A percentile compares a stretch with the other conserved stretches of the same genome.
phyloP scores from a whole-genome alignment of 2,888 invertebrate species.

The Kryphioiulus occultus region DNA sequence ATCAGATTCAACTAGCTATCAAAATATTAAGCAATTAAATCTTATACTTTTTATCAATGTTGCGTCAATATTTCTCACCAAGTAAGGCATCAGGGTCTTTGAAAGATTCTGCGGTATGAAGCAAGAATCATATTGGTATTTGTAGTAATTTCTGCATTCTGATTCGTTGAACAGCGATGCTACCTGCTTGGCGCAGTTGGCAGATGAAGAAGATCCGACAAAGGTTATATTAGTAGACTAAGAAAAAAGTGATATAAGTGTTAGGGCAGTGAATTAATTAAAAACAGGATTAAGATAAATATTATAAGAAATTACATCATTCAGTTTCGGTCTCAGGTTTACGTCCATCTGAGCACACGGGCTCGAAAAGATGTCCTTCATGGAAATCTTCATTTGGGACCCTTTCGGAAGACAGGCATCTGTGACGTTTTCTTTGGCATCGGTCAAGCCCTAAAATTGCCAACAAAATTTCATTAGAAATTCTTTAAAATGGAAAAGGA shows the following conservation, averaged over 20 bases:
- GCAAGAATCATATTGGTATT: constrained; percentile 16
- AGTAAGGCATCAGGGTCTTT: constrained; percentile 55
- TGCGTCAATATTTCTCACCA: constrained; percentile 59
- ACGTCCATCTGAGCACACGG: constrained; percentile 58
- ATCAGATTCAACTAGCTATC: too few species aligned
- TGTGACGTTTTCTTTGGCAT: background rate
- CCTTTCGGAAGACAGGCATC: constrained; percentile 60
- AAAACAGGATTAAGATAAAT: background rate
- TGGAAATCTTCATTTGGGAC: constrained; percentile 53
- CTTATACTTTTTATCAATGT: too few species aligned
- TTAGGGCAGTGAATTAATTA: background rate
- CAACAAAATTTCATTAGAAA: too few species aligned
- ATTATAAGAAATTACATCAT: background rate
- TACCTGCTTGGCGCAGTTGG: constrained; percentile 57
- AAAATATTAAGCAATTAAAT: too few species aligned
- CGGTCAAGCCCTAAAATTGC: background rate
- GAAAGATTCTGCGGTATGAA: constrained; percentile 35
- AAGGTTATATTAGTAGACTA: constrained; percentile 56
- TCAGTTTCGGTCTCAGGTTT: constrained; percentile 41
- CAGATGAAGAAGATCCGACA: constrained; percentile 58
- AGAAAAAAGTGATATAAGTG: constrained; percentile 39
- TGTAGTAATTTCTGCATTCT: constrained; percentile 53
- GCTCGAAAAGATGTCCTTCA: constrained; percentile 58
- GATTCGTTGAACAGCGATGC: constrained; percentile 59
- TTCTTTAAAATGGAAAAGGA: background rate